Evolutionary conservation across 2,113 vertebrate species (phyloP).

Genomic region (Pluvialis apricaria): DNA sequence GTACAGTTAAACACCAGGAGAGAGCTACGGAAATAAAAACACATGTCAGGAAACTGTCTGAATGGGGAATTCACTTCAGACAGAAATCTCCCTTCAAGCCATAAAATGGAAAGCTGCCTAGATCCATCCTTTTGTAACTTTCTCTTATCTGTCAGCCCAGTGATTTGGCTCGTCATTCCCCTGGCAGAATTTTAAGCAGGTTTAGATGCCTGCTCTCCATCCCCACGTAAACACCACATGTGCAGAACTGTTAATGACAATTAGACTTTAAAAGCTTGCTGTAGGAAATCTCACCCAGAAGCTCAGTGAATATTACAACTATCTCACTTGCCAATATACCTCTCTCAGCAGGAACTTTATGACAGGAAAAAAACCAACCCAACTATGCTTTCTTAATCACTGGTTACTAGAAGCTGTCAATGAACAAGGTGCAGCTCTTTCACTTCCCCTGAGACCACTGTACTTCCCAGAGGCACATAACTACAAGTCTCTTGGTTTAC

Average conservation of each 20-base stretch:
- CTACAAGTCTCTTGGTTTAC: not conserved
- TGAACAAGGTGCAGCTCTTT: not conserved
- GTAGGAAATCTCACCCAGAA: not conserved
- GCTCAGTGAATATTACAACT: not conserved
- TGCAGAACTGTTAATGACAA: not conserved
- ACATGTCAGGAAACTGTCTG: not conserved
- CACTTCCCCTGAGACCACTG: not conserved
- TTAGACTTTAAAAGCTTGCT: not conserved
- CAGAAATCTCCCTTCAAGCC: not conserved
- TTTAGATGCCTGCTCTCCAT: not conserved
- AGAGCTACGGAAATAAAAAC: not conserved
- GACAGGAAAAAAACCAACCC: not conserved
- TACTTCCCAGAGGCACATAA: not conserved
- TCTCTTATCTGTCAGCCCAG: not conserved
- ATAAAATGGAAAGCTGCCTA: not conserved
- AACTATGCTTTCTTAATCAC: not conserved
- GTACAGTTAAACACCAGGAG: slow-evolving; percentile 2
- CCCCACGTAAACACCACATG: not conserved
- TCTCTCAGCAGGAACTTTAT: not conserved
- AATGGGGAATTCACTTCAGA: not conserved
- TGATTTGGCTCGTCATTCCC: not conserved
- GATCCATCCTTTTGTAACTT: not conserved
- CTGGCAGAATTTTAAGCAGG: not conserved
- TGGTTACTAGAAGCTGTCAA: not conserved
- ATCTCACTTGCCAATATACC: not conserved